phyloP scores from a whole-genome alignment of 2,888 invertebrate species.

The Megalurothrips usitatus region DNA sequence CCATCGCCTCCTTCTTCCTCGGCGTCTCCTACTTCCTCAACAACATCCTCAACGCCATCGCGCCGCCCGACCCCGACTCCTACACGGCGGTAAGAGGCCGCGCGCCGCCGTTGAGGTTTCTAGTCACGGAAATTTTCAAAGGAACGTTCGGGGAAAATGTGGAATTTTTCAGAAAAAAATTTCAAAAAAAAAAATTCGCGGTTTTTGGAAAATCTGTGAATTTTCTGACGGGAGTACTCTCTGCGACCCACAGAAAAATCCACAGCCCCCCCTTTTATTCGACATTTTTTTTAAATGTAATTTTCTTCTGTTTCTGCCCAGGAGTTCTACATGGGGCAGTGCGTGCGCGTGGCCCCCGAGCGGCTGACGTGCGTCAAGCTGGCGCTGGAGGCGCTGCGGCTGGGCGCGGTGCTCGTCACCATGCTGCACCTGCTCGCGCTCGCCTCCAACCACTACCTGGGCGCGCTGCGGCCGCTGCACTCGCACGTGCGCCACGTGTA shows the following conservation, averaged over 20 bases:
- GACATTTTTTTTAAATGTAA: neutral
- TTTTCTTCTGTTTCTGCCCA: neutral
- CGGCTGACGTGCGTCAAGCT: slow-evolving; percentile 40
- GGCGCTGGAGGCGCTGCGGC: slow-evolving; percentile 49
- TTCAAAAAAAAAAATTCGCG: too few species aligned
- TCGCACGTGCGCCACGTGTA: slow-evolving; percentile 54
- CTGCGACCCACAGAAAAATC: too few species aligned
- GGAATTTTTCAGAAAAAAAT: too few species aligned
- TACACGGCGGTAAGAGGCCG: slow-evolving; percentile 34
- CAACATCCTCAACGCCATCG: slow-evolving; percentile 37
- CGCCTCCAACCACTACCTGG: slow-evolving; percentile 63
- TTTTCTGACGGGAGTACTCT: too few species aligned
- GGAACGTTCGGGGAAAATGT: too few species aligned
- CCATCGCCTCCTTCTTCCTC: slow-evolving; percentile 28
- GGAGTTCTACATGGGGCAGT: neutral
- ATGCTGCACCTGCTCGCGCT: slow-evolving; percentile 59
- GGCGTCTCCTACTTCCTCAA: slow-evolving; percentile 32
- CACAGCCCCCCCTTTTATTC: neutral
- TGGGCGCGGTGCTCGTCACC: slow-evolving; percentile 58
- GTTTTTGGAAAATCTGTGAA: too few species aligned
- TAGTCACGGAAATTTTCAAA: too few species aligned
- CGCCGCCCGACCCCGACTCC: slow-evolving; percentile 36
- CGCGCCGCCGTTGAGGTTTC: too few species aligned
- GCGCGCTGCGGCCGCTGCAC: slow-evolving; percentile 58
- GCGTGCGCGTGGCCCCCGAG: slow-evolving; percentile 5